Percentiles rank a stretch among this genome's conserved stretches.
Evolutionary conservation across 2,888 invertebrate species (phyloP).

Genomic region (Cryptops parisi): DNA sequence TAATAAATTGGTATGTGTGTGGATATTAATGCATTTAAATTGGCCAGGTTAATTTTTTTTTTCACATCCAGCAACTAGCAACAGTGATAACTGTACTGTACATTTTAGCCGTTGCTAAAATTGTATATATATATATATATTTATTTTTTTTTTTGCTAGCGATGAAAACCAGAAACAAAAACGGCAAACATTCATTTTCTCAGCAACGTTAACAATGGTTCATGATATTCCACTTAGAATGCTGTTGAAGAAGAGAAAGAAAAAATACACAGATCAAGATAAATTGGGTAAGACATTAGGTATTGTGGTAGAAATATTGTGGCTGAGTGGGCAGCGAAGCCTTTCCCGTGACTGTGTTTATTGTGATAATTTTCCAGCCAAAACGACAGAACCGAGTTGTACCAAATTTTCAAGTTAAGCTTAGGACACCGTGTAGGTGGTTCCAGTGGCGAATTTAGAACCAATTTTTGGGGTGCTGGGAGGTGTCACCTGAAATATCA

Average conservation of each 20-base stretch:
- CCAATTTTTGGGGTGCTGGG: too few relatives aligned
- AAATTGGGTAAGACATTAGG: slow-evolving; percentile 36
- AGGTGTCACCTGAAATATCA: too few relatives aligned
- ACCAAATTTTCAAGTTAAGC: neutral
- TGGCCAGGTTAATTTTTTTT: too few relatives aligned
- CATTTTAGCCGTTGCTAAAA: too few relatives aligned
- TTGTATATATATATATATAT: slow-evolving; percentile 11
- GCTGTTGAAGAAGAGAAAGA: slow-evolving; percentile 27
- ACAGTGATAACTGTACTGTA: too few relatives aligned
- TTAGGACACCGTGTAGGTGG: too few relatives aligned
- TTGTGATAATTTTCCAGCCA: neutral
- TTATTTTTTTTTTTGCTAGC: slow-evolving; percentile 6
- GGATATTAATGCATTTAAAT: too few relatives aligned
- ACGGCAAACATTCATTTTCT: slow-evolving; percentile 91
- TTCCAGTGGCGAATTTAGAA: too few relatives aligned
- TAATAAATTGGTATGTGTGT: slow-evolving; percentile 56
- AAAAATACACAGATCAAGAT: slow-evolving; percentile 30
- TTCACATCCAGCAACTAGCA: too few relatives aligned
- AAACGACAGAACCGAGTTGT: neutral
- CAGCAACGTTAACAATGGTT: slow-evolving; percentile 85
- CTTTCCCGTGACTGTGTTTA: neutral
- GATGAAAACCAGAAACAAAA: slow-evolving; percentile 15
- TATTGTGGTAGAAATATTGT: neutral
- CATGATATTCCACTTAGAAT: slow-evolving; percentile 55
- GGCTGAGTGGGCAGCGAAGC: neutral